A percentile compares a stretch with the other conserved stretches of the same genome.
These are phyloP conservation scores for Caenorhabditis sp. DNA, from an alignment of 2,888 invertebrate species.

Conservation along the genomic window DNA sequence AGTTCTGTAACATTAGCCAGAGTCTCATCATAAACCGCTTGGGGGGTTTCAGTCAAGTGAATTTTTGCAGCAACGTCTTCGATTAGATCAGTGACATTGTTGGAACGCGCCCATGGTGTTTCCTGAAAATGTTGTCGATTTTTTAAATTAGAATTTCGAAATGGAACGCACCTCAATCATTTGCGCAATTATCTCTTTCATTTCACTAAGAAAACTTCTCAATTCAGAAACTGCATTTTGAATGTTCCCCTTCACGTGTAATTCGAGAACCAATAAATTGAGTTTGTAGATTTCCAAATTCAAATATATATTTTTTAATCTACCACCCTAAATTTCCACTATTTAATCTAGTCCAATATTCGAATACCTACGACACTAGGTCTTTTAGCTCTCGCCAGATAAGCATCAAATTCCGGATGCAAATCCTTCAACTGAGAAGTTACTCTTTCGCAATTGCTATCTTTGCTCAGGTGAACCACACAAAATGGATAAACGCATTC, in stretches of 20 bases:
- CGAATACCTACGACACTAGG: no score
- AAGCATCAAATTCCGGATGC: background rate
- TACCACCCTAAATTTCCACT: background rate
- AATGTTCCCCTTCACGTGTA: background rate
- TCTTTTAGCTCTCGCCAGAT: no score
- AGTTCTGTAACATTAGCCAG: background rate
- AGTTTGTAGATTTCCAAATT: background rate
- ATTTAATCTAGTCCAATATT: no score
- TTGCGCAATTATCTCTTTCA: background rate
- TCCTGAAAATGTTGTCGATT: background rate
- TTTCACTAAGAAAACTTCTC: background rate
- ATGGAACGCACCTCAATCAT: background rate
- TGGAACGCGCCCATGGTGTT: background rate
- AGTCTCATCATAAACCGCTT: background rate
- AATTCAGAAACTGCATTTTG: background rate
- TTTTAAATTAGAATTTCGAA: no score
- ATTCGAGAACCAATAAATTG: background rate
- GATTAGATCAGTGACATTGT: slow-evolving; percentile 2
- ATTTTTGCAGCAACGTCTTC: background rate
- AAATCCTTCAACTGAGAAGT: background rate
- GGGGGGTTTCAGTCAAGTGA: background rate
- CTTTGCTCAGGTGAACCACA: background rate
- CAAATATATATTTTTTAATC: background rate
- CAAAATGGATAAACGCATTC: background rate
- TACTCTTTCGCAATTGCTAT: background rate